Percentiles rank a stretch among this genome's conserved stretches.
These are phyloP conservation scores for Uromys caudimaculatus DNA, from an alignment of 2,797 vertebrate genomes.

Conservation along the genomic window DNA sequence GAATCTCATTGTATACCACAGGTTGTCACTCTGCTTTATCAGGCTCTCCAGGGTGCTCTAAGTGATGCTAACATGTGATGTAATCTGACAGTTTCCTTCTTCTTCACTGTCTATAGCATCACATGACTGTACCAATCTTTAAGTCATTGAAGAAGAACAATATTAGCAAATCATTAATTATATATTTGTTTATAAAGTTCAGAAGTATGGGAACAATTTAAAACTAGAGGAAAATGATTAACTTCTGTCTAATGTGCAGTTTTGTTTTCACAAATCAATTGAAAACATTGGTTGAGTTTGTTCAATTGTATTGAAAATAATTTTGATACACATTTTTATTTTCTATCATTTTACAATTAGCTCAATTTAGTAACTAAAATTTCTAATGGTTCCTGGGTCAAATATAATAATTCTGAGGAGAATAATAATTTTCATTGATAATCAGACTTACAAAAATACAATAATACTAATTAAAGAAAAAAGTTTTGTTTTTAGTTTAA, in stretches of 20 bases:
- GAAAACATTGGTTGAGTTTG: background rate
- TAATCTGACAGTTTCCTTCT: background rate
- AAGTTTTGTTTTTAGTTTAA: conserved; percentile 26
- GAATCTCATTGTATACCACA: background rate
- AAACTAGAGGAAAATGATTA: background rate
- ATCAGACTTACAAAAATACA: conserved; percentile 20
- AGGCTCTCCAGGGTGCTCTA: background rate
- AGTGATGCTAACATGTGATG: background rate
- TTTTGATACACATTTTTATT: background rate
- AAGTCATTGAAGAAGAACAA: background rate
- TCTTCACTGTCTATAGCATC: background rate
- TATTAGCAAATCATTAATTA: background rate
- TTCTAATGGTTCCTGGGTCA: conserved; percentile 40
- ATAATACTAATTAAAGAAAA: conserved; percentile 19
- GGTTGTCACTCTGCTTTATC: background rate
- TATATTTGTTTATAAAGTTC: background rate
- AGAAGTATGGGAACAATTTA: background rate
- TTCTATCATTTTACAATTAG: conserved; percentile 45
- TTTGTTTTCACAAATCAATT: conserved; percentile 36
- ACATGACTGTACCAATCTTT: background rate
- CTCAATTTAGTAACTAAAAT: conserved; percentile 9
- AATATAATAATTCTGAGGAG: conserved; percentile 40
- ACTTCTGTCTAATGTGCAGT: background rate
- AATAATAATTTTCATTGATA: conserved; percentile 26
- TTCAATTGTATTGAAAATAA: conserved; percentile 19